phyloP scores from a whole-genome alignment of 2,888 invertebrate species.

The Pristionchus exspectatus region DNA sequence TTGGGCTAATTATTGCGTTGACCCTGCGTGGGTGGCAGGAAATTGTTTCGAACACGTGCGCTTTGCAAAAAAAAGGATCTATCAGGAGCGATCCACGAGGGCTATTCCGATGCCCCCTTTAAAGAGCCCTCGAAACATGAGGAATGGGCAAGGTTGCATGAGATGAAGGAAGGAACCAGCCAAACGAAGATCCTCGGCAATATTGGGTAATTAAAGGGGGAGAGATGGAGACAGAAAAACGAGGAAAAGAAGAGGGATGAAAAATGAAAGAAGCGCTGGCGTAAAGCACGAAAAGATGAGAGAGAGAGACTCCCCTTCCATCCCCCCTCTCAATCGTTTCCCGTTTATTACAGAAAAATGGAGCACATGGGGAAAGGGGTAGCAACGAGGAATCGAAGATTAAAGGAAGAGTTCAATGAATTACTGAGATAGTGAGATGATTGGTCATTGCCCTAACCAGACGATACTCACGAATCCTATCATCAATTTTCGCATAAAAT shows the following conservation, averaged over 20 bases:
- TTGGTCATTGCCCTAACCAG: no score
- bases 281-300: slow-evolving; percentile 35
- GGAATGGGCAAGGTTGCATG: neutral
- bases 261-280: slow-evolving; percentile 23
- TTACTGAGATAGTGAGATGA: neutral
- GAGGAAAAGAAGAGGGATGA: neutral
- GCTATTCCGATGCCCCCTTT: neutral
- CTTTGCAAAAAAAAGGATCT: neutral
- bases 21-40: no score
- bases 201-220: slow-evolving; percentile 42
- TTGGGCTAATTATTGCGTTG: no score
- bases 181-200: slow-evolving; percentile 10
- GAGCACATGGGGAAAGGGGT: neutral
- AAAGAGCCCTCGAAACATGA: neutral
- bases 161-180: neutral
- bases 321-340: neutral
- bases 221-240: neutral
- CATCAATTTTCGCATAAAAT: no score
- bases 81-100: no score
- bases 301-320: neutral
- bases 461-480: no score
- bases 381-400: neutral
- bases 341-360: slow-evolving; percentile 20
- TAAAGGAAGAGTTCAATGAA: neutral
- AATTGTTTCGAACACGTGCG: neutral